A percentile compares a stretch with the other conserved stretches of the same genome.
Conservation (phyloP, 1,140 invertebrate genomes). For the Aphelenchoides besseyi region DNA sequence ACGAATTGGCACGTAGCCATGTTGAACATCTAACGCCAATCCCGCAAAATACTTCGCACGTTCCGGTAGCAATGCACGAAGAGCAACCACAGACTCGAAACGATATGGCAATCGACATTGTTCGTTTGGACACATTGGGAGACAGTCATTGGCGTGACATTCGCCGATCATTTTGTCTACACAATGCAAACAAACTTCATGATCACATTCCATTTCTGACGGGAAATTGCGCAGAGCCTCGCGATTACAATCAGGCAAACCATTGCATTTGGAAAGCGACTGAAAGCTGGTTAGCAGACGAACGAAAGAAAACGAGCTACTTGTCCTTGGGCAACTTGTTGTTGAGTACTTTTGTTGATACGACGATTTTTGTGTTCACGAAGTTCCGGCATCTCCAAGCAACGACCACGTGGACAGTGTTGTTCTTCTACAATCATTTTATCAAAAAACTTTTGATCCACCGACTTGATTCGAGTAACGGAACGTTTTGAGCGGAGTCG, state of each 20-base stretch:
- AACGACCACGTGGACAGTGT: conserved; percentile 19
- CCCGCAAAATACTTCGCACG: conserved; percentile 38
- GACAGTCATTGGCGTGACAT: conserved; percentile 30
- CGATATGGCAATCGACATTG: conserved; percentile 44
- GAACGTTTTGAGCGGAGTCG: not conserved
- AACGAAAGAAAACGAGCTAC: too few species aligned
- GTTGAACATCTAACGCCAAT: conserved; percentile 41
- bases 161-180: conserved; percentile 44
- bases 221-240: conserved; percentile 52
- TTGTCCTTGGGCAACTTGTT: too few species aligned
- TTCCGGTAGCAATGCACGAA: conserved; percentile 46
- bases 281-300: not conserved
- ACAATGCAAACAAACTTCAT: conserved; percentile 49
- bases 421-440: conserved; percentile 11
- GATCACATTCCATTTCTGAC: conserved; percentile 49
- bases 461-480: not conserved
- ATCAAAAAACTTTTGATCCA: conserved; percentile 18
- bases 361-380: conserved; percentile 13
- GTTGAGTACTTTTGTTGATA: too few species aligned
- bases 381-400: conserved; percentile 26
- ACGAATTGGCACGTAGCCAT: conserved; percentile 44
- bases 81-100: conserved; percentile 48
- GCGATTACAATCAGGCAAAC: conserved; percentile 29
- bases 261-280: conserved; percentile 38
- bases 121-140: conserved; percentile 47